These are phyloP conservation scores for Galendromus occidentalis DNA, from an alignment of 1,140 invertebrate genomes.

Conservation along the genomic window DNA sequence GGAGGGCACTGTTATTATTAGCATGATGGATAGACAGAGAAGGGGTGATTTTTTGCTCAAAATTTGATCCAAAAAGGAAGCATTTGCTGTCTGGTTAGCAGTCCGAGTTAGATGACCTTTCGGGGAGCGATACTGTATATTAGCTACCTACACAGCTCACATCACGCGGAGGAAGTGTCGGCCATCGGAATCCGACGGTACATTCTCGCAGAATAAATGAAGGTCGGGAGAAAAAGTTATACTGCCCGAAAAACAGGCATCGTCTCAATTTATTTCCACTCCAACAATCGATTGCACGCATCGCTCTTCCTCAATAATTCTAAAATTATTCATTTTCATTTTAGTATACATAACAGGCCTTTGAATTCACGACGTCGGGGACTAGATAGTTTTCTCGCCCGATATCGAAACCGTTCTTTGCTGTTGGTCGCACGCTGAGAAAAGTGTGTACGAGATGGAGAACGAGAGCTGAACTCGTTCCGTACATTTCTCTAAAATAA, in stretches of 20 bases:
- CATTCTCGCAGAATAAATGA: no score
- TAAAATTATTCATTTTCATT: no score
- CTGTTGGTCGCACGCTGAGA: not conserved
- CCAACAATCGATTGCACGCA: no score
- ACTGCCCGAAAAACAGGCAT: no score
- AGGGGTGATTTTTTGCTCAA: conserved; percentile 7
- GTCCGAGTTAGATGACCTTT: not conserved
- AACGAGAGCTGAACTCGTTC: not conserved
- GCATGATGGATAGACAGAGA: conserved; percentile 10
- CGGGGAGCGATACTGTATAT: not conserved
- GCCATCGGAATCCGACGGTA: no score
- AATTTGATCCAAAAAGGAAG: conserved; percentile 9
- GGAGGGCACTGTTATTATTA: conserved; percentile 3
- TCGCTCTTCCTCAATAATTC: no score
- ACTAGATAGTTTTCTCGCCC: not conserved
- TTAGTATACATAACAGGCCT: no score
- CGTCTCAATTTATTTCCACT: no score
- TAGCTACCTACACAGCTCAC: no score
- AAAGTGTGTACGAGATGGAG: not conserved
- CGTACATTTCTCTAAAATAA: not conserved
- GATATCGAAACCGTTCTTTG: not conserved
- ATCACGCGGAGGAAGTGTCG: no score
- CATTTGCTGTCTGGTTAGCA: not conserved
- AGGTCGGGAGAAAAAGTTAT: no score
- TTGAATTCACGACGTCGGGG: no score